Base-by-base conservation (phyloP, 2,888 invertebrate species). In the Limnephilus rhombicus region DNA sequence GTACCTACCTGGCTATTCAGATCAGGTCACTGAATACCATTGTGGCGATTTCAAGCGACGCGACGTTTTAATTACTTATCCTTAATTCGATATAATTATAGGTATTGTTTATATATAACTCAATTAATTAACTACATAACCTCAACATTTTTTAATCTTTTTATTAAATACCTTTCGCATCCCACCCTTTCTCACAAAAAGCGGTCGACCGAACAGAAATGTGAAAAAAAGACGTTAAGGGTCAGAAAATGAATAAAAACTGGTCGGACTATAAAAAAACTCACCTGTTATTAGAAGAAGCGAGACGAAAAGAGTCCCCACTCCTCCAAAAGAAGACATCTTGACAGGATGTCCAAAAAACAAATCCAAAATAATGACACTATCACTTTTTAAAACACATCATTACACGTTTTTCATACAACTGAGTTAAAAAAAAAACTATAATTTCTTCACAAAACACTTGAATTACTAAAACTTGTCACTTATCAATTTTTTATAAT, bases 241-340 rank as follows among this genome's bases (percentile, higher is more conserved):
- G 37, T 86, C 29, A 45, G 29, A 86, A 86, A 86, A 86, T 45
- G 45, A 49, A 86, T 24, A 87, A 87, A 87, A 87, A 87, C 87
- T 34, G 87, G 87, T 87, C 68, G 68, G 11, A 68, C 68, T 68
- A n/a, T 18, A 53, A 53, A 53, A 53, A 53, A 87, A 34, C 87
- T 87, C 87, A 87, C 87, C 87, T 87, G 87, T 87, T 87, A 87
- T 68, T 29, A 68, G 34, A 31, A 87, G 87, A 53, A 87, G 34
- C 34, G 87, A 68, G 29, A 87, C 31, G 24, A 53, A 31, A n/a
- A 87, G 18, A 49, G 68, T 24, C 15, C 68, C 68, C 68, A 9
- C 87, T 49, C 87, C 53, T 53, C 18, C 13, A 29, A 11, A n/a
- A 29, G 53, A 29, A 34, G 87, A 5, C 87, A 87, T 87, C 68